A percentile compares a stretch with the other conserved stretches of the same genome.
Conservation (phyloP, 2,797 vertebrate species). For the Pipistrellus kuhlii region DNA sequence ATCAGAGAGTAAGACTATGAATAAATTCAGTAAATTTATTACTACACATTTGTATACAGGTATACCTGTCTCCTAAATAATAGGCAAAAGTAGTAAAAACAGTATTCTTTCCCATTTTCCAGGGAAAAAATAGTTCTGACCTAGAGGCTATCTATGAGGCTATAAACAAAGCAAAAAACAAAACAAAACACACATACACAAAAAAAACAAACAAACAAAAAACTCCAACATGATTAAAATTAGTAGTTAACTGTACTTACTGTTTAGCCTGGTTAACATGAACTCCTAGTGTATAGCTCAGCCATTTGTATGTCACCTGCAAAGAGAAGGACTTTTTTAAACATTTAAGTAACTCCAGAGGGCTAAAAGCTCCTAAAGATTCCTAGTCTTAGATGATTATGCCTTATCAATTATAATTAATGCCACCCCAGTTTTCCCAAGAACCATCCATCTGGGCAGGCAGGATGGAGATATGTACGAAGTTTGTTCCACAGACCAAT, state of each 20-base stretch:
- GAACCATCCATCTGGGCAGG: background rate
- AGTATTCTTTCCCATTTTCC: constrained; percentile 42
- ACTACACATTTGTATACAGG: constrained; percentile 25
- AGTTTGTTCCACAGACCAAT: background rate
- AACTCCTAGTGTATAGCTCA: constrained; percentile 96
- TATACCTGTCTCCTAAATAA: constrained; percentile 14
- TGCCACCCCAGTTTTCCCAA: background rate
- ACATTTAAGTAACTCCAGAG: constrained; percentile 39
- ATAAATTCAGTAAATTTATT: constrained; percentile 50
- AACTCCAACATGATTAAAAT: constrained; percentile 47
- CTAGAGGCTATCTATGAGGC: background rate
- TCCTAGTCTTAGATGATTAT: background rate
- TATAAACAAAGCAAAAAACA: constrained; percentile 47
- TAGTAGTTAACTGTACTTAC: constrained; percentile 88
- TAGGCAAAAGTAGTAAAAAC: constrained; percentile 60
- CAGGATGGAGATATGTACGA: background rate
- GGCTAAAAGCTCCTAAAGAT: background rate
- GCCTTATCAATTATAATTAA: background rate
- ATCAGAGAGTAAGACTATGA: constrained; percentile 24
- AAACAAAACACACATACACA: no score
- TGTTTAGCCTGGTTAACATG: constrained; percentile 98
- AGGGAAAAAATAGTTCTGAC: background rate
- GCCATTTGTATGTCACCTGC: constrained; percentile 98
- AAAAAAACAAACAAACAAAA: constrained; percentile 16
- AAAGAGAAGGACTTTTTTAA: constrained; percentile 38